A percentile compares a stretch with the other conserved stretches of the same genome.
Evolutionary conservation across 2,888 invertebrate genomes (phyloP).

Genomic region (Bugulina stolonifera): DNA sequence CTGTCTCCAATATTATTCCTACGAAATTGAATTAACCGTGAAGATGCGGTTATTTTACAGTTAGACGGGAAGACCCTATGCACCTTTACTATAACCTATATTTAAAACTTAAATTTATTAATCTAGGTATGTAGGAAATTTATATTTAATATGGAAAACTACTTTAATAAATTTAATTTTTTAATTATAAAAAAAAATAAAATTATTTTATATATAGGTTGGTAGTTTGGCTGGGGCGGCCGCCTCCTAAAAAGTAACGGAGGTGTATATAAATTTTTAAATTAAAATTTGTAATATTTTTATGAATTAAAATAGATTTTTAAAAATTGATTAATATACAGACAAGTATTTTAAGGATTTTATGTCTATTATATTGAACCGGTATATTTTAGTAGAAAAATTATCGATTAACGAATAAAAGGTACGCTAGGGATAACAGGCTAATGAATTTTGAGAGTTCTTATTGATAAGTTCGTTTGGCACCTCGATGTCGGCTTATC

Average conservation of each 20-base stretch:
- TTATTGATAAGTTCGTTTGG: constrained; percentile 37
- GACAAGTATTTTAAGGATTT: constrained; percentile 32
- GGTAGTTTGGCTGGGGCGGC: constrained; percentile 36
- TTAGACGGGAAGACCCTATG: constrained; percentile 32
- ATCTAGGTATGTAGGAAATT: background rate
- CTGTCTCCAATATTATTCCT: constrained; percentile 31
- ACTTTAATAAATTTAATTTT: background rate
- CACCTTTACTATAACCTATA: constrained; percentile 31
- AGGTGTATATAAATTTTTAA: constrained; percentile 32
- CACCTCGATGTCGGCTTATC: constrained; percentile 36
- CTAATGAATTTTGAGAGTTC: constrained; percentile 37
- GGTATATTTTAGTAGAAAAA: constrained; percentile 31
- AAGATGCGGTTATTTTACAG: constrained; percentile 31
- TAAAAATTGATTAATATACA: constrained; percentile 33
- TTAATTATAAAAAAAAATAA: background rate
- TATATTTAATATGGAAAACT: background rate
- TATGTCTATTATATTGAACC: constrained; percentile 34
- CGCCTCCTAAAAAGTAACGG: constrained; percentile 36
- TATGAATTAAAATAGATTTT: constrained; percentile 32
- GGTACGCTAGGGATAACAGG: constrained; percentile 43
- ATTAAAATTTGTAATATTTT: constrained; percentile 29
- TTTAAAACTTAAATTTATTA: background rate
- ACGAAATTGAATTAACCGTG: constrained; percentile 30
- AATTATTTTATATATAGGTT: background rate
- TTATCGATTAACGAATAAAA: constrained; percentile 34